Conservation (phyloP, 2,888 invertebrate species). For the Pteria penguin region DNA sequence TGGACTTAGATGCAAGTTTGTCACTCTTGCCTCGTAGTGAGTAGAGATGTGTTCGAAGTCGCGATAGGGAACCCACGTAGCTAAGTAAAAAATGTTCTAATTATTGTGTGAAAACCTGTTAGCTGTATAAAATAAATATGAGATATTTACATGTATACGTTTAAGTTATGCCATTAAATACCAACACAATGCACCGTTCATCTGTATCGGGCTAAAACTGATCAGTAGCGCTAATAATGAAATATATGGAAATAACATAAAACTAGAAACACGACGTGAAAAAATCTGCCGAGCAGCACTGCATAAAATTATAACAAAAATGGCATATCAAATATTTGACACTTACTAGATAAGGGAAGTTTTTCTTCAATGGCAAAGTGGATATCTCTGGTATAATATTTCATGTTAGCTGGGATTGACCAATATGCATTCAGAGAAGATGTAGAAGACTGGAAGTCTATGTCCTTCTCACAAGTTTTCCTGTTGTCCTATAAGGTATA, state of each 20-base stretch:
- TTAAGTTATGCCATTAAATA: too few species aligned
- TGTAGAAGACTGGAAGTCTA: constrained; percentile 49
- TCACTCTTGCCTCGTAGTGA: constrained; percentile 17
- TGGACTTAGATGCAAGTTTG: constrained; percentile 33
- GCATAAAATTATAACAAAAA: too few species aligned
- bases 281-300: too few species aligned
- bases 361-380: constrained; percentile 49
- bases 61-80: constrained; percentile 31
- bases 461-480: constrained; percentile 38
- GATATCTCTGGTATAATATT: constrained; percentile 42
- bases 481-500: constrained; percentile 36
- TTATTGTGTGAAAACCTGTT: neutral
- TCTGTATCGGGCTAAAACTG: too few species aligned
- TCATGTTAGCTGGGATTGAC: constrained; percentile 35
- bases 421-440: constrained; percentile 45
- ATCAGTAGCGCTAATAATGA: too few species aligned
- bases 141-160: too few species aligned
- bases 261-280: too few species aligned
- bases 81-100: neutral
- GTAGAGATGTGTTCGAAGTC: constrained; percentile 35
- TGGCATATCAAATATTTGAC: too few species aligned
- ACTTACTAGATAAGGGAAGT: constrained; percentile 38
- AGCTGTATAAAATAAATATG: too few species aligned
- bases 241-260: too few species aligned
- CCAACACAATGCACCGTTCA: too few species aligned